Conservation (phyloP, 2,113 vertebrate genomes). For the Triplophysa dalaica region DNA sequence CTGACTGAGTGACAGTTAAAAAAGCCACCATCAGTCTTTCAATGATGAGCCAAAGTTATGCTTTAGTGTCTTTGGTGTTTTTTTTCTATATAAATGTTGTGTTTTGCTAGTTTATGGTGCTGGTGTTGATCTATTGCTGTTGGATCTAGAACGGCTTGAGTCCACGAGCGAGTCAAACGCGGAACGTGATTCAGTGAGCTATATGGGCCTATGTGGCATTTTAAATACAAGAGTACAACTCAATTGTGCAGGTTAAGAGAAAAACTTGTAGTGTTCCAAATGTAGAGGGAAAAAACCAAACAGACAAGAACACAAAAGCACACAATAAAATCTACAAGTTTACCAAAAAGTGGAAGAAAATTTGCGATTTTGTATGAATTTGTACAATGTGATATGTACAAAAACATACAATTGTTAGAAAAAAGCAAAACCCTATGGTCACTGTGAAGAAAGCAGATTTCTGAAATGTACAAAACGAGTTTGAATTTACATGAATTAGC, state of each 20-base stretch:
- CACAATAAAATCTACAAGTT: too few species aligned
- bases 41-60: neutral
- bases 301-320: too few species aligned
- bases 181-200: neutral
- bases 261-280: too few species aligned
- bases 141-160: neutral
- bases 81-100: constrained; percentile 1
- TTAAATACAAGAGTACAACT: neutral
- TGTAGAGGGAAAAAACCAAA: too few species aligned
- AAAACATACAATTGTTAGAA: too few species aligned
- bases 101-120: neutral
- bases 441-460: too few species aligned
- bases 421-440: too few species aligned
- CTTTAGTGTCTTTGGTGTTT: neutral
- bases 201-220: neutral
- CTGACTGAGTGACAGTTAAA: constrained; percentile 32
- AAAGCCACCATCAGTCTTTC: constrained; percentile 23
- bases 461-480: too few species aligned
- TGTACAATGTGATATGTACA: too few species aligned
- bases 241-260: neutral
- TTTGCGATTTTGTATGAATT: too few species aligned
- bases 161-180: neutral
- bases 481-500: too few species aligned
- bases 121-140: neutral
- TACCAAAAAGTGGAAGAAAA: too few species aligned